Evolutionary conservation across 37 sponge, comb jelly and placozoan genomes (phyloP).

Genomic region (Ephydatia muelleri): DNA sequence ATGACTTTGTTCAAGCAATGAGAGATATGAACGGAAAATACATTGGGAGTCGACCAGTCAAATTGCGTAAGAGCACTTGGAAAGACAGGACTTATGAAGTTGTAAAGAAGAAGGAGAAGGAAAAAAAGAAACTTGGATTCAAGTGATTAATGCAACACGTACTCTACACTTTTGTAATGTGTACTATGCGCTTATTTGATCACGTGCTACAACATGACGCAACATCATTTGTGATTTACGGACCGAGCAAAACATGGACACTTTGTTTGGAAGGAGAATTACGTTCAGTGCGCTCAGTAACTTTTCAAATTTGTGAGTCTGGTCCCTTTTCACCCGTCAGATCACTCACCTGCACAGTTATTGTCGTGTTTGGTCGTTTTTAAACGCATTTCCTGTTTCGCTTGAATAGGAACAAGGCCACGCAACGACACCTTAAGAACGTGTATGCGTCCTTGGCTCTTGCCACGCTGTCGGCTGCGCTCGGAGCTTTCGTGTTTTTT

Average conservation of each 20-base stretch:
- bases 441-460: slow-evolving; percentile 77
- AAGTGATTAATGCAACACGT: slow-evolving; percentile 8
- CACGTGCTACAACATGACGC: not conserved
- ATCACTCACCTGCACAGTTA: not conserved
- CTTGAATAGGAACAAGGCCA: slow-evolving; percentile 57
- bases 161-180: not conserved
- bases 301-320: slow-evolving; percentile 72
- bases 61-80: slow-evolving; percentile 94
- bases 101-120: slow-evolving; percentile 87
- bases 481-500: slow-evolving; percentile 71
- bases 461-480: slow-evolving; percentile 65
- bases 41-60: slow-evolving; percentile 92
- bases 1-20: slow-evolving; percentile 95
- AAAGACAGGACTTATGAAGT: slow-evolving; percentile 79
- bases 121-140: slow-evolving; percentile 88
- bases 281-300: slow-evolving; percentile 54
- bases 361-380: not conserved
- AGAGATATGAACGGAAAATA: slow-evolving; percentile 97
- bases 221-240: not conserved
- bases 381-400: not conserved
- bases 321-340: not conserved
- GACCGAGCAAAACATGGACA: slow-evolving; percentile 39
- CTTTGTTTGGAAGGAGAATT: slow-evolving; percentile 49
- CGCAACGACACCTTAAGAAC: slow-evolving; percentile 70
- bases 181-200: not conserved